These are phyloP conservation scores for Salvator merianae DNA, from an alignment of 2,113 vertebrate genomes.

Conservation along the genomic window DNA sequence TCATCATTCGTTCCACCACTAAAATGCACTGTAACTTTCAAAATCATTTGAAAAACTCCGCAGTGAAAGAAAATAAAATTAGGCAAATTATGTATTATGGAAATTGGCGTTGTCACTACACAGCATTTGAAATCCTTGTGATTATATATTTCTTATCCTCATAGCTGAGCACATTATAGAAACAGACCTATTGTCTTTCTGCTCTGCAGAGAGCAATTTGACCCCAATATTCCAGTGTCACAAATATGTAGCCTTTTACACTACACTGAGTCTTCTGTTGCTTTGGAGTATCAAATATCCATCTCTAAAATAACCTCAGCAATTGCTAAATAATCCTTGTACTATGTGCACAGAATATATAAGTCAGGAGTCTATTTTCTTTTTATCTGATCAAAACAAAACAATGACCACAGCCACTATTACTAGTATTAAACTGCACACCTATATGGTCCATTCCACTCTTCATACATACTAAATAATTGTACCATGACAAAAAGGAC, in stretches of 20 bases:
- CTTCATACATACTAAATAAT: background rate
- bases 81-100: background rate
- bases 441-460: background rate
- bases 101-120: background rate
- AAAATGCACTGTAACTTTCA: background rate
- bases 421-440: background rate
- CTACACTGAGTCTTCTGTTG: background rate
- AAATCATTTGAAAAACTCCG: background rate
- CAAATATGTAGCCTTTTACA: constrained; percentile 33
- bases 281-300: constrained; percentile 13
- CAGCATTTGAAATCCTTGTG: background rate
- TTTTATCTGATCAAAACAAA: constrained; percentile 3
- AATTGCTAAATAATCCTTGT: constrained; percentile 26
- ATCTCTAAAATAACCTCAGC: constrained; percentile 20
- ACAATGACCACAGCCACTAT: background rate
- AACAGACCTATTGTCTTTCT: constrained; percentile 9
- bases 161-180: constrained; percentile 36
- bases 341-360: background rate
- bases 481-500: background rate
- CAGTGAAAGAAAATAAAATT: background rate
- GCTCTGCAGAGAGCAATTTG: constrained; percentile 44
- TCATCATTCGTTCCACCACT: background rate
- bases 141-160: constrained; percentile 4
- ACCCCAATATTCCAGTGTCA: constrained; percentile 22
- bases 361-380: background rate